Percentiles rank a stretch among this genome's conserved stretches.
These are phyloP conservation scores for Chrysocyon brachyurus DNA, from an alignment of 2,797 vertebrate species.

Conservation along the genomic window DNA sequence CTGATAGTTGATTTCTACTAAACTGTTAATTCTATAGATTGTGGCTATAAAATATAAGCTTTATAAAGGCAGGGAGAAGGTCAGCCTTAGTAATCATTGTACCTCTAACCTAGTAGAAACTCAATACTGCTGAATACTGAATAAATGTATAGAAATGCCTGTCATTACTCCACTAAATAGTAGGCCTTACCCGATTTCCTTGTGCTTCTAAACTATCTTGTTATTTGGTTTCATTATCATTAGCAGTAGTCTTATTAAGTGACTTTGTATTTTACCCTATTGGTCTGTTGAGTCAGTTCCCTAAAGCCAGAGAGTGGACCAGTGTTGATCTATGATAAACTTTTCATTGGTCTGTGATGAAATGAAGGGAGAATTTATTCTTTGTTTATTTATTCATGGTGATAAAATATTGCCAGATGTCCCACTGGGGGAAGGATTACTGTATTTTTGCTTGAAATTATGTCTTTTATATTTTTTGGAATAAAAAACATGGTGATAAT, in stretches of 20 bases:
- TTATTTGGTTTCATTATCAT: not conserved
- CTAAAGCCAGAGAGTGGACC: not conserved
- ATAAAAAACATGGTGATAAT: not conserved
- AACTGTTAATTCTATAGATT: not conserved
- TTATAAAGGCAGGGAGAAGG: not conserved
- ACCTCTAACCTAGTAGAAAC: not conserved
- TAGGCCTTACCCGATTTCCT: not conserved
- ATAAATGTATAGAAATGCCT: not conserved
- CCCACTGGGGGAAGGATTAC: not conserved
- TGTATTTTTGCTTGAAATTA: not conserved
- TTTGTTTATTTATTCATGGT: not conserved
- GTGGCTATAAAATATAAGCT: not conserved
- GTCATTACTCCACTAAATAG: not conserved
- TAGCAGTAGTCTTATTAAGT: not conserved
- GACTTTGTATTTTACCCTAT: not conserved
- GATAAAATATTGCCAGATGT: not conserved
- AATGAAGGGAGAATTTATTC: not conserved
- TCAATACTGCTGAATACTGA: not conserved
- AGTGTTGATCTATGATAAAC: not conserved
- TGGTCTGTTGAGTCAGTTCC: not conserved
- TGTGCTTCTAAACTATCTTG: not conserved
- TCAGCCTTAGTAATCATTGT: not conserved
- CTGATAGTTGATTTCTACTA: not conserved
- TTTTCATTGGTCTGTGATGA: not conserved
- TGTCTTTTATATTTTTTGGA: not conserved